phyloP scores from a whole-genome alignment of 2,888 invertebrate genomes.

The Trissolcus japonicus region DNA sequence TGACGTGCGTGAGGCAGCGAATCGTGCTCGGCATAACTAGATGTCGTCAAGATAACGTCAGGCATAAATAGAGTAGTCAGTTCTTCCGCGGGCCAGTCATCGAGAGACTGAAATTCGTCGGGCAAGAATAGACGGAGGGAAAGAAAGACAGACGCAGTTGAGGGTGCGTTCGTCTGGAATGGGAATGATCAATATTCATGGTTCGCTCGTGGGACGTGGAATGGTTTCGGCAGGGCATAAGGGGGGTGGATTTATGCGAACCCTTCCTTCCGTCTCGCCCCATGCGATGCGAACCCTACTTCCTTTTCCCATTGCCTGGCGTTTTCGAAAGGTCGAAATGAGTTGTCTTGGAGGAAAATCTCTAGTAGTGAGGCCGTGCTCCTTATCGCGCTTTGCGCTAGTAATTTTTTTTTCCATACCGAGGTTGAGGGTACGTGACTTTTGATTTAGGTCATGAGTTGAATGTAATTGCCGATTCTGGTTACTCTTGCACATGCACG shows the following conservation, averaged over 20 bases:
- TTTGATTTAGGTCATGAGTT: conserved; percentile 39
- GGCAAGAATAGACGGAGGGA: conserved; percentile 44
- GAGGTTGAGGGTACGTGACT: background rate
- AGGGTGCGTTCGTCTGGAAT: conserved; percentile 65
- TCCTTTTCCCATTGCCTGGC: conserved; percentile 52
- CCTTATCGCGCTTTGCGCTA: conserved; percentile 15
- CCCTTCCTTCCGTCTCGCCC: conserved; percentile 64
- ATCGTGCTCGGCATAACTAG: conserved; percentile 74
- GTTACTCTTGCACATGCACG: conserved; percentile 19
- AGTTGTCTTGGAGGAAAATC: conserved; percentile 42
- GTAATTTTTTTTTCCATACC: background rate
- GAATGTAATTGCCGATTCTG: conserved; percentile 18
- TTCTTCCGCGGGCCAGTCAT: conserved; percentile 60
- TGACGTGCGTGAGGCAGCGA: conserved; percentile 46
- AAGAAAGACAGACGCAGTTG: conserved; percentile 57
- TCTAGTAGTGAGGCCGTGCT: conserved; percentile 11
- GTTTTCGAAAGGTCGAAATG: conserved; percentile 50
- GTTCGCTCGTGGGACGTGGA: conserved; percentile 63
- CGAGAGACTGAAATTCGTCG: conserved; percentile 39
- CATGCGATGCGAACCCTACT: conserved; percentile 56
- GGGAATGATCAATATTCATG: conserved; percentile 75
- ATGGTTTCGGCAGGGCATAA: conserved; percentile 58
- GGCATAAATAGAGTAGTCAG: conserved; percentile 65
- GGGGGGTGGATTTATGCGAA: conserved; percentile 73
- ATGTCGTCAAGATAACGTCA: conserved; percentile 72